Evolutionary conservation across 2,113 vertebrate species (phyloP), one percentile per base, ranked within the genome.

Genomic region (Pithys albifrons): DNA sequence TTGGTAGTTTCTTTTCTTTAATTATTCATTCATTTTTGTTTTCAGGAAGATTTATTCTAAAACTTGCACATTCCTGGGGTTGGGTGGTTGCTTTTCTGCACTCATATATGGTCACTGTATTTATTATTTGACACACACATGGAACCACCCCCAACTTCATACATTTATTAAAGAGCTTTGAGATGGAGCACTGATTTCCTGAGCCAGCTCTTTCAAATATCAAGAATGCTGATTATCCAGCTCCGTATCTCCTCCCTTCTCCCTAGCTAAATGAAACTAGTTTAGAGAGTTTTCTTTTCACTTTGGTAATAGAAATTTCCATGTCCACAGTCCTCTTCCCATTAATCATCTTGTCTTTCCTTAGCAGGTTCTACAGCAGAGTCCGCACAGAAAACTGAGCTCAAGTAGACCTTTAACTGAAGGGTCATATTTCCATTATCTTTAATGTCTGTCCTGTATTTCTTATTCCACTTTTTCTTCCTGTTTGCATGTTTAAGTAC

Each of bases 241-340:
- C 84, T 95, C 87, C 55, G 29, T 65, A 92, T 73, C 89, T 89
- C 78, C 62, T 96, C 59, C 85, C 37, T 88, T 88, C 46, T 95
- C 94, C 89, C 87, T 33, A 71, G 91, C 45, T 91, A 91, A 94
- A 95, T 66, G 62, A 91, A 96, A 94, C 77, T 35, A 93, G 85
- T 96, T 97, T 94, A 93, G 87, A 94, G 95, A 94, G 71, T 76
- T 94, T 83, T 85, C 82, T 64, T 94, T 86, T 76, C 88, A 91
- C 90, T 90, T 92, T 22, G 70, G 92, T 91, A 92, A 95, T 91
- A 96, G 89, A 95, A 96, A 96, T 95, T 85, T 97, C 93, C 93
- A 92, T 78, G 94, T 81, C 57, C 52, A 57, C 31, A 65, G 73
- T 27, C 35, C 29, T 82, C 48, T 85, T 89, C 39, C 33, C 91